Percentiles rank a stretch among this genome's conserved stretches.
phyloP scores from a whole-genome alignment of 2,797 vertebrate species.

The Melanotaenia maccullochi region DNA sequence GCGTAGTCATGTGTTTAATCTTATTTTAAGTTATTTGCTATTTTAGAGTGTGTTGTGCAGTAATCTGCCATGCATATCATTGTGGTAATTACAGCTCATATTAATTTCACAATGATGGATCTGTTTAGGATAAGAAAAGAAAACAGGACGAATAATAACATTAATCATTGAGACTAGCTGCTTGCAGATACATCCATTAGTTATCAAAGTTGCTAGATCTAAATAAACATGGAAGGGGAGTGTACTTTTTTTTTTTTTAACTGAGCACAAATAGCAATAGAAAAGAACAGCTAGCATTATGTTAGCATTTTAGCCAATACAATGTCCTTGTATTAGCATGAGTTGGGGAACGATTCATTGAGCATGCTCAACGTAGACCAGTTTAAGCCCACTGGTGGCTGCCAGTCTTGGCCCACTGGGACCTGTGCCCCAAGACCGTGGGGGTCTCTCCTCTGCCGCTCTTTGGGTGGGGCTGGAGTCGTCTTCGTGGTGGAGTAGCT shows the following conservation, averaged over 20 bases:
- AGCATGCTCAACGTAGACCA: too few species aligned
- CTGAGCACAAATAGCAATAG: neutral
- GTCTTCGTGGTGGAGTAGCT: too few species aligned
- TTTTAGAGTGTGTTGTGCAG: constrained; percentile 36
- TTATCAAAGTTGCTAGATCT: neutral
- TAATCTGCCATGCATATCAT: constrained; percentile 44
- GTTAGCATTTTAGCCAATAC: neutral
- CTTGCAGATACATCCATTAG: neutral
- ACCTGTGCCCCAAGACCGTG: too few species aligned
- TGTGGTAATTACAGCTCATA: constrained; percentile 50
- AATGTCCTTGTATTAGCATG: too few species aligned
- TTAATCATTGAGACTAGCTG: constrained; percentile 38
- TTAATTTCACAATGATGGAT: constrained; percentile 64
- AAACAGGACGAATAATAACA: constrained; percentile 43
- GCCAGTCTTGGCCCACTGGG: too few species aligned
- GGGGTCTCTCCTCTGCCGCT: too few species aligned
- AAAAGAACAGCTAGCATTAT: neutral
- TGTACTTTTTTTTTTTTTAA: neutral
- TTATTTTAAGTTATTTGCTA: constrained; percentile 56
- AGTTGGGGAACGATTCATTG: too few species aligned
- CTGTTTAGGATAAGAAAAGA: constrained; percentile 42
- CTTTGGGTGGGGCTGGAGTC: too few species aligned
- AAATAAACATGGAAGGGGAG: neutral
- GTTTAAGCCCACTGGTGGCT: too few species aligned
- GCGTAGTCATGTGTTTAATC: constrained; percentile 54